A percentile compares a stretch with the other conserved stretches of the same genome.
Conservation (phyloP, 2,113 vertebrate species). For the Macrotis lagotis region DNA sequence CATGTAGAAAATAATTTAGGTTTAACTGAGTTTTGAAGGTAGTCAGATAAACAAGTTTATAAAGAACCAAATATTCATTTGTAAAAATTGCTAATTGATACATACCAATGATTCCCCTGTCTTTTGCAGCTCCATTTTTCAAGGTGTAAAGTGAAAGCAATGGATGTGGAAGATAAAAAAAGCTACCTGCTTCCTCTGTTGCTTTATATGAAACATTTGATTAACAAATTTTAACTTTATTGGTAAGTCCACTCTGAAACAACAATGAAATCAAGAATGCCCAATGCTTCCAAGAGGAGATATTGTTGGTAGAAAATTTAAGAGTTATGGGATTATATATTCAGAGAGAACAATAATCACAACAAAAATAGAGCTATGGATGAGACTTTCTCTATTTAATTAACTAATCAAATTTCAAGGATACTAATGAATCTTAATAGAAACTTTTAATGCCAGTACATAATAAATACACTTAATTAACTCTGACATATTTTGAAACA, state of each 20-base stretch:
- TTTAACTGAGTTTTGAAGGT: neutral
- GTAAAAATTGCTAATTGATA: neutral
- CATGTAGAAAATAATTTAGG: neutral
- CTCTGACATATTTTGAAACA: constrained; percentile 81
- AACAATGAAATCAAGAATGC: constrained; percentile 31
- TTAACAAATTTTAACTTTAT: constrained; percentile 33
- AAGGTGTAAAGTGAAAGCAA: constrained; percentile 24
- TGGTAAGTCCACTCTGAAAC: constrained; percentile 28
- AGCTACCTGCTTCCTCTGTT: neutral
- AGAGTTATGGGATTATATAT: constrained; percentile 2
- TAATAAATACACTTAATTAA: constrained; percentile 85
- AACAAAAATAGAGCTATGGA: constrained; percentile 77
- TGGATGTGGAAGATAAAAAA: neutral
- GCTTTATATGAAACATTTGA: neutral
- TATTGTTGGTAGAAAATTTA: constrained; percentile 53
- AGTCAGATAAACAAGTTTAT: neutral
- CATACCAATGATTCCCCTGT: neutral
- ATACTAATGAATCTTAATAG: constrained; percentile 84
- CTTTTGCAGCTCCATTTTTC: constrained; percentile 4
- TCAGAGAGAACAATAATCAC: constrained; percentile 78
- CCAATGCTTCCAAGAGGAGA: constrained; percentile 42
- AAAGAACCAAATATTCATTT: neutral
- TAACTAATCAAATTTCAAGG: constrained; percentile 84
- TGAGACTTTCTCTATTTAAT: constrained; percentile 78
- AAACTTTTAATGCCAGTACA: constrained; percentile 82